Percentiles rank a stretch among this genome's conserved stretches.
These are phyloP conservation scores for Pangasius mekongensis DNA, from an alignment of 2,797 vertebrate species.

Conservation along the genomic window DNA sequence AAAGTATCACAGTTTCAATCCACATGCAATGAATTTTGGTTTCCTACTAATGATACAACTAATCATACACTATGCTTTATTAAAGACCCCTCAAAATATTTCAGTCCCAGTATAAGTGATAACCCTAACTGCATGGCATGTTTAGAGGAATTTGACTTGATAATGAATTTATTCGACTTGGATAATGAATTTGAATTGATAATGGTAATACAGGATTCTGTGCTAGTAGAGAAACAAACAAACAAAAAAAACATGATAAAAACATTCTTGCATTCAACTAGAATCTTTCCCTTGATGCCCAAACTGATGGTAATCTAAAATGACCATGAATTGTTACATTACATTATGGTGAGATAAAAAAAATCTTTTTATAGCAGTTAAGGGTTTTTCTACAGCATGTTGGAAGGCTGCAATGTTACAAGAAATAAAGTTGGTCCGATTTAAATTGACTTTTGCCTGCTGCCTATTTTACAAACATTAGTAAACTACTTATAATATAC, in stretches of 20 bases:
- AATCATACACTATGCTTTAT: neutral
- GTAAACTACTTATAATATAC: neutral
- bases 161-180: no score
- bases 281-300: conserved; percentile 5
- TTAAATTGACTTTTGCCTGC: conserved; percentile 15
- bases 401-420: conserved; percentile 44
- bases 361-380: conserved; percentile 16
- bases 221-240: conserved; percentile 14
- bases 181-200: neutral
- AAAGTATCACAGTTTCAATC: neutral
- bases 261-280: conserved; percentile 3
- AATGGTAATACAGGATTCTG: conserved; percentile 24
- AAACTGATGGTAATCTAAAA: neutral
- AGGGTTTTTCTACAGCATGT: conserved; percentile 39
- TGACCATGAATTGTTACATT: neutral
- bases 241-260: conserved; percentile 4
- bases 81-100: conserved; percentile 31
- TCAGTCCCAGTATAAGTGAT: conserved; percentile 27
- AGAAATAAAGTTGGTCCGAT: conserved; percentile 53
- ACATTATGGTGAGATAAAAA: conserved; percentile 10
- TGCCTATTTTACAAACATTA: conserved; percentile 11
- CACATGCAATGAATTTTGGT: conserved; percentile 11
- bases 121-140: conserved; percentile 59
- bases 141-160: conserved; percentile 46
- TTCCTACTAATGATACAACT: conserved; percentile 15